Percentiles rank a stretch among this genome's conserved stretches.
Evolutionary conservation across 2,888 invertebrate genomes (phyloP).

Genomic region (Caenorhabditis angaria): DNA sequence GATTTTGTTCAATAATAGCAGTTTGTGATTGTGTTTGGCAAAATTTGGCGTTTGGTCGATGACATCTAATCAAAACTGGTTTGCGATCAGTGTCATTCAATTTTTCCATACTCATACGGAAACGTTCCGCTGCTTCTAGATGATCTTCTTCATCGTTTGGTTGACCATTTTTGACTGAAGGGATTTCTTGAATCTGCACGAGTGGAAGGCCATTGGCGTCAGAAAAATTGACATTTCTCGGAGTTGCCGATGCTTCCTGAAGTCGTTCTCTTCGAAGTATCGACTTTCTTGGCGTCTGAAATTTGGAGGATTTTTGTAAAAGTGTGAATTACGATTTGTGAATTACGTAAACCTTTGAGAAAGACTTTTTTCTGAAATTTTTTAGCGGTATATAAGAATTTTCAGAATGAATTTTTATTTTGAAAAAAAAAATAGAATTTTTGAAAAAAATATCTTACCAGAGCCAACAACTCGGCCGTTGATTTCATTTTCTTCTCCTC

Average conservation of each 20-base stretch:
- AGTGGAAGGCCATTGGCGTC: not conserved
- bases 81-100: not conserved
- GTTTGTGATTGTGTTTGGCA: constrained; percentile 6
- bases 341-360: not conserved
- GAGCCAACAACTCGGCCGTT: not conserved
- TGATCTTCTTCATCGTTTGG: not conserved
- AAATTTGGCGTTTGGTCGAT: not conserved
- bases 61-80: constrained; percentile 7
- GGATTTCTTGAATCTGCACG: constrained; percentile 2
- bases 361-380: not conserved
- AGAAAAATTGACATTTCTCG: not conserved
- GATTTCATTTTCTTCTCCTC: not conserved
- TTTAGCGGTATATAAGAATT: no score
- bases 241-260: not conserved
- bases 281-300: constrained; percentile 5
- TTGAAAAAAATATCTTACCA: no score
- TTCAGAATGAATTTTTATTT: no score
- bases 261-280: not conserved
- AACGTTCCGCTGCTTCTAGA: constrained; percentile 5
- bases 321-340: no score
- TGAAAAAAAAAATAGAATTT: no score
- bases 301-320: not conserved
- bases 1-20: constrained; percentile 10
- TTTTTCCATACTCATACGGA: constrained; percentile 11
- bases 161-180: not conserved